A percentile compares a stretch with the other conserved stretches of the same genome.
Evolutionary conservation across 1,140 invertebrate genomes (phyloP).

Genomic region (Stenopsyche tienmushanensis): DNA sequence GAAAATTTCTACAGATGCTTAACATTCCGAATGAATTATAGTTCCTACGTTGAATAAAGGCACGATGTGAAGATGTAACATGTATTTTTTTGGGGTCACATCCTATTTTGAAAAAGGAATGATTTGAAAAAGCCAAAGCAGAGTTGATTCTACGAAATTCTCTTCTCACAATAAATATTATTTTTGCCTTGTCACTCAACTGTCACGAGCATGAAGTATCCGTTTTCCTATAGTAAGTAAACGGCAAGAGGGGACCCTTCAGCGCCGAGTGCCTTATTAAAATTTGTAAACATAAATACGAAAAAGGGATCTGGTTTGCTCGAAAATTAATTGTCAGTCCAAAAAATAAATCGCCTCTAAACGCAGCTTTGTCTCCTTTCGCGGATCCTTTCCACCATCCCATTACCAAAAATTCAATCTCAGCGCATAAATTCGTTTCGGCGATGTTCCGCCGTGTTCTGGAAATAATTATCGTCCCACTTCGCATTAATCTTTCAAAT

Average conservation of each 20-base stretch:
- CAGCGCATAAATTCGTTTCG: too few species aligned
- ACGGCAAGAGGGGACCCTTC: constrained; percentile 1
- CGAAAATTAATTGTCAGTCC: not conserved
- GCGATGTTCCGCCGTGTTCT: too few species aligned
- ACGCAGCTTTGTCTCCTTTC: not conserved
- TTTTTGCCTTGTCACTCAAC: constrained; percentile 19
- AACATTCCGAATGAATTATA: too few species aligned
- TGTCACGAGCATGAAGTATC: constrained; percentile 5
- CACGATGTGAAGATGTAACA: too few species aligned
- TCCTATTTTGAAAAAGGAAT: too few species aligned
- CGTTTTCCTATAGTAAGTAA: constrained; percentile 8
- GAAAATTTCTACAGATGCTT: too few species aligned
- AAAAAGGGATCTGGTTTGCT: not conserved
- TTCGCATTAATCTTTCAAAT: too few species aligned
- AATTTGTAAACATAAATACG: not conserved
- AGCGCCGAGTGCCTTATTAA: not conserved
- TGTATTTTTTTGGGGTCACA: too few species aligned
- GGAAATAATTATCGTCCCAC: too few species aligned
- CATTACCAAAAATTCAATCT: too few species aligned
- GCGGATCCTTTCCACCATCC: too few species aligned
- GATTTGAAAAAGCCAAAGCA: not conserved
- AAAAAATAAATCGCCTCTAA: not conserved
- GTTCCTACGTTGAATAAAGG: too few species aligned
- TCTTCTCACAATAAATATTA: constrained; percentile 18
- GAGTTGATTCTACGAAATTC: constrained; percentile 18